A percentile compares a stretch with the other conserved stretches of the same genome.
phyloP scores from a whole-genome alignment of 2,113 vertebrate species.

The Chaenogobius annularis region DNA sequence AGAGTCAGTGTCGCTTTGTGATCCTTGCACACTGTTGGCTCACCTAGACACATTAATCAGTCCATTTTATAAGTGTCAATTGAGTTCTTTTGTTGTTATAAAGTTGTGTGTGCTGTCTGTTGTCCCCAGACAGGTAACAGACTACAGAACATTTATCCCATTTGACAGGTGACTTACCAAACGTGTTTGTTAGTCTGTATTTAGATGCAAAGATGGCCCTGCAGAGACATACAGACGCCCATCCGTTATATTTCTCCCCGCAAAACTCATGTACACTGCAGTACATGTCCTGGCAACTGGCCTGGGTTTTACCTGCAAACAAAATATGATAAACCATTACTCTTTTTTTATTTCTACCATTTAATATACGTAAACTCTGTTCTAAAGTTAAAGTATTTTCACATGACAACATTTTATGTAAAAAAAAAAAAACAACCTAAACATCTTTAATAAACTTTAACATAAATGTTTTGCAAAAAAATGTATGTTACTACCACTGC shows the following conservation, averaged over 20 bases:
- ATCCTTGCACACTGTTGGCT: slow-evolving; percentile 6
- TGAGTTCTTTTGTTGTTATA: background rate
- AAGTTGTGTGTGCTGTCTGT: too few species aligned
- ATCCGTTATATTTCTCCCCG: background rate
- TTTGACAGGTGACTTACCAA: slow-evolving; percentile 15
- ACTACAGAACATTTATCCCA: background rate
- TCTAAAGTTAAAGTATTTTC: background rate
- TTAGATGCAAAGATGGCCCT: slow-evolving; percentile 29
- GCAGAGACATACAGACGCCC: slow-evolving; percentile 11
- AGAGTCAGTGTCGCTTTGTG: slow-evolving; percentile 1
- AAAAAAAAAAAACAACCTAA: too few species aligned
- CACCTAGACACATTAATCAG: slow-evolving; percentile 15
- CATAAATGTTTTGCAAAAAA: background rate
- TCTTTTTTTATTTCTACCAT: too few species aligned
- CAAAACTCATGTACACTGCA: slow-evolving; percentile 42
- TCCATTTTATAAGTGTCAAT: background rate
- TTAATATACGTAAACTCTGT: background rate
- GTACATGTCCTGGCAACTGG: slow-evolving; percentile 17
- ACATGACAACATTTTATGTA: background rate
- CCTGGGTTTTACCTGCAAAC: slow-evolving; percentile 10
- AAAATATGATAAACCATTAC: background rate
- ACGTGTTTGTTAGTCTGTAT: background rate
- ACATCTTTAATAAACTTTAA: background rate
- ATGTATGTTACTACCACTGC: too few species aligned
- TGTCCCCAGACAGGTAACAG: background rate